Conservation (phyloP, 2,113 vertebrate species). For the Pachypanchax playfairii region DNA sequence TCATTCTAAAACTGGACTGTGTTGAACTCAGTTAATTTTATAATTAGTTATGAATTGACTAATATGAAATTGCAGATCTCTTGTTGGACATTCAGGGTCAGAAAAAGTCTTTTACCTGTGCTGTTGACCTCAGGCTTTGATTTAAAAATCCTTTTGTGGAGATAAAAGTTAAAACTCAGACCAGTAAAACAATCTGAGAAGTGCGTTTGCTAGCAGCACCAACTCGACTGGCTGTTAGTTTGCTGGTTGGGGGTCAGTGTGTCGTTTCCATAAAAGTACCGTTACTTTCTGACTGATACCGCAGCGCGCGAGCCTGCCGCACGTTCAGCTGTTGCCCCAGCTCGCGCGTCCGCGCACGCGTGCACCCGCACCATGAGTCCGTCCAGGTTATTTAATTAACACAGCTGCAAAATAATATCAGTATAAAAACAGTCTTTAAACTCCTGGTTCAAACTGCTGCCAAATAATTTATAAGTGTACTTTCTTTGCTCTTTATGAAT, state of each 20-base stretch:
- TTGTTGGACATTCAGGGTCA: no score
- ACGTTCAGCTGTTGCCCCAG: constrained; percentile 85
- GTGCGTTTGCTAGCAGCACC: constrained; percentile 49
- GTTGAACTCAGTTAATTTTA: no score
- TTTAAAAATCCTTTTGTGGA: constrained; percentile 29
- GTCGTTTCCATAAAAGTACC: constrained; percentile 93
- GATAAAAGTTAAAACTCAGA: neutral
- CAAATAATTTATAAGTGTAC: neutral
- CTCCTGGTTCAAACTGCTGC: no score
- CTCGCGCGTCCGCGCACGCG: constrained; percentile 27
- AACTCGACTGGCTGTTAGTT: constrained; percentile 70
- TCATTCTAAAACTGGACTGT: no score
- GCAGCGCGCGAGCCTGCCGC: constrained; percentile 84
- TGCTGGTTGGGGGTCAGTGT: constrained; percentile 64
- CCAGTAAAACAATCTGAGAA: constrained; percentile 37
- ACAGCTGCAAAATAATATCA: constrained; percentile 51
- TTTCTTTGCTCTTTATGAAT: no score
- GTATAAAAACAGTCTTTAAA: neutral
- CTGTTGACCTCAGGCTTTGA: constrained; percentile 14
- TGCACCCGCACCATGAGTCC: neutral
- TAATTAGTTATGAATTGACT: no score
- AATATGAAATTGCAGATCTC: no score
- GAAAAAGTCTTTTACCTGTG: constrained; percentile 36
- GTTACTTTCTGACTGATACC: constrained; percentile 81
- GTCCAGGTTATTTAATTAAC: constrained; percentile 1